Percentiles rank a stretch among this genome's conserved stretches.
These are phyloP conservation scores for Yponomeuta plumbellus DNA, from an alignment of 2,888 invertebrate species.

Conservation along the genomic window DNA sequence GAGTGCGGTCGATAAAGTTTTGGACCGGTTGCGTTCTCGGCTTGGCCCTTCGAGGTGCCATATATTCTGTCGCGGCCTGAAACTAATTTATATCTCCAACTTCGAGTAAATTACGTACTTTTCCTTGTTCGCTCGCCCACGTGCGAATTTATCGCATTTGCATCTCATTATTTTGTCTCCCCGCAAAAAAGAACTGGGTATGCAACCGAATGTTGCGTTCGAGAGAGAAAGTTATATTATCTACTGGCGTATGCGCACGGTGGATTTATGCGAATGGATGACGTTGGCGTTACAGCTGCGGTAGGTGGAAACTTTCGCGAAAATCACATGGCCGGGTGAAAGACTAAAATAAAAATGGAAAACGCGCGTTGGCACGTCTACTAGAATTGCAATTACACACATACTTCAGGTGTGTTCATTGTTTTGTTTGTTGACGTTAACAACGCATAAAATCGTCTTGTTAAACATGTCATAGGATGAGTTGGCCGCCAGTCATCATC, in stretches of 20 bases:
- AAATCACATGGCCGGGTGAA: conserved; percentile 36
- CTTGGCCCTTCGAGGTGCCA: neutral
- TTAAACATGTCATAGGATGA: neutral
- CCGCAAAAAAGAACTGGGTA: conserved; percentile 33
- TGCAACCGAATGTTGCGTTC: conserved; percentile 47
- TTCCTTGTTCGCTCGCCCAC: conserved; percentile 1
- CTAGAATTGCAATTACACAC: conserved; percentile 36
- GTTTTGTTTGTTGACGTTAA: neutral
- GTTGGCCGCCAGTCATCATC: conserved; percentile 23
- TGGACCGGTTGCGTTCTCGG: neutral
- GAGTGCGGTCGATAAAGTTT: neutral
- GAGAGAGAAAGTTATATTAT: conserved; percentile 53
- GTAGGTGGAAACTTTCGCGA: conserved; percentile 40
- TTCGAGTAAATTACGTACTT: neutral
- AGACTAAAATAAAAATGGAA: conserved; percentile 69
- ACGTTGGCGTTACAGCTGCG: conserved; percentile 34
- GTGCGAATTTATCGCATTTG: conserved; percentile 26
- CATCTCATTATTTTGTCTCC: conserved; percentile 33
- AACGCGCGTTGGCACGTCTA: conserved; percentile 26
- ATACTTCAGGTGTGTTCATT: neutral
- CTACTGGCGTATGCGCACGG: conserved; percentile 39
- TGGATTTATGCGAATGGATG: conserved; percentile 45
- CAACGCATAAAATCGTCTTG: neutral
- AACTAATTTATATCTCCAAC: neutral
- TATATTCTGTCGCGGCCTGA: neutral